A percentile compares a stretch with the other conserved stretches of the same genome.
These are phyloP conservation scores for Drosophila pseudotalamancana DNA, from an alignment of 2,888 invertebrate genomes.

Conservation along the genomic window DNA sequence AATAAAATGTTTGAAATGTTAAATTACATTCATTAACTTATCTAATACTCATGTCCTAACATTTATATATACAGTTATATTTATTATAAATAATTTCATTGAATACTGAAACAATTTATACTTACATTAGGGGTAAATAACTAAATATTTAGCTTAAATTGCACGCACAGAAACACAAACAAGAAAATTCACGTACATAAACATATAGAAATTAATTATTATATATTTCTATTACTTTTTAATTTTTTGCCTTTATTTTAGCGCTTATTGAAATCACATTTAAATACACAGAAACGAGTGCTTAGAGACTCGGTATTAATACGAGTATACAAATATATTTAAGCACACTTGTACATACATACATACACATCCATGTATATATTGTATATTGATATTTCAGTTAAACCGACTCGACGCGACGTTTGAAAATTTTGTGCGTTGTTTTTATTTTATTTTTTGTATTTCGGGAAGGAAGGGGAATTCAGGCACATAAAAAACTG, in stretches of 20 bases:
- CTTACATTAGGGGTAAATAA: conserved; percentile 21
- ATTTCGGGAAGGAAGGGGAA: conserved; percentile 1
- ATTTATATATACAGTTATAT: too few relatives aligned
- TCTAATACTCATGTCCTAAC: too few relatives aligned
- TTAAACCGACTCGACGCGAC: conserved; percentile 32
- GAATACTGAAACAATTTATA: neutral
- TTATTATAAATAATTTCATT: too few relatives aligned
- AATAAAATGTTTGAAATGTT: neutral
- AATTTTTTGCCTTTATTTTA: conserved; percentile 11
- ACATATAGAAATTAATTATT: conserved; percentile 11
- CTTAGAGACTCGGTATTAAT: conserved; percentile 24
- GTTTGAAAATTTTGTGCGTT: conserved; percentile 60
- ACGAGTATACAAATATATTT: conserved; percentile 24
- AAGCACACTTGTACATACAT: neutral
- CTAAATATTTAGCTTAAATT: conserved; percentile 1
- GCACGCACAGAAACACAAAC: conserved; percentile 6
- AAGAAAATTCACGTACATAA: conserved; percentile 5
- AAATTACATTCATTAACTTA: too few relatives aligned
- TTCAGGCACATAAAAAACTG: conserved; percentile 40
- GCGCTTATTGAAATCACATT: conserved; percentile 23
- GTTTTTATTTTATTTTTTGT: conserved; percentile 18
- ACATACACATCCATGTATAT: conserved; percentile 9
- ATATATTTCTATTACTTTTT: conserved; percentile 11
- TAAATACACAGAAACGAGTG: conserved; percentile 18
- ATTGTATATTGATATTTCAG: conserved; percentile 9